A percentile compares a stretch with the other conserved stretches of the same genome.
Evolutionary conservation across 2,113 vertebrate genomes (phyloP).

Genomic region (Amblyornis subalaris): DNA sequence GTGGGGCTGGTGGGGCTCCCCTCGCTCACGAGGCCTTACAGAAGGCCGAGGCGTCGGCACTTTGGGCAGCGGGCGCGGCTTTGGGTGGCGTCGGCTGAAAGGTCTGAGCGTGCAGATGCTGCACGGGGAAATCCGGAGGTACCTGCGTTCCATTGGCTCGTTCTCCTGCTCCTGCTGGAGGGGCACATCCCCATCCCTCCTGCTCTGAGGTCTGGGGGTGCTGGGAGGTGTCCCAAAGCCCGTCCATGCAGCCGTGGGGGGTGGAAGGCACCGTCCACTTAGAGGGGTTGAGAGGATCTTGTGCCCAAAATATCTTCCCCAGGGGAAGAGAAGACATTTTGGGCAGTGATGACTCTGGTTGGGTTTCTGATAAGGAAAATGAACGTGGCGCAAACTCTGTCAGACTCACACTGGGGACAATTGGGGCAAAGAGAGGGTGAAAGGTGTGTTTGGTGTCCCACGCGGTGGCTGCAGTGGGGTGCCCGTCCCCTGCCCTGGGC

Average conservation of each 20-base stretch:
- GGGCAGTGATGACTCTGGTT: background rate
- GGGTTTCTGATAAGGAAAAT: background rate
- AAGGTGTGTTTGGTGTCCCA: background rate
- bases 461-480: background rate
- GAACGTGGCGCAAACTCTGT: background rate
- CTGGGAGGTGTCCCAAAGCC: background rate
- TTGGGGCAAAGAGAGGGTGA: background rate
- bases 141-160: background rate
- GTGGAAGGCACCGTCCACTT: background rate
- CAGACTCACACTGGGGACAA: rapidly evolving
- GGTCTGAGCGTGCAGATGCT: background rate
- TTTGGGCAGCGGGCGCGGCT: background rate
- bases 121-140: background rate
- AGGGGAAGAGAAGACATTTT: background rate
- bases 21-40: rapidly evolving
- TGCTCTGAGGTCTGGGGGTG: background rate
- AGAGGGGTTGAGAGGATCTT: background rate
- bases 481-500: rapidly evolving
- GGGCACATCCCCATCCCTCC: background rate
- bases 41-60: background rate
- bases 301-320: background rate
- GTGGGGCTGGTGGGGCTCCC: rapidly evolving
- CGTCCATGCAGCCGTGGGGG: rapidly evolving
- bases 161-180: background rate
- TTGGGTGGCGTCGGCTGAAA: background rate